Conservation (phyloP, 2,797 vertebrate species). For the Amphiprion clarkii region DNA sequence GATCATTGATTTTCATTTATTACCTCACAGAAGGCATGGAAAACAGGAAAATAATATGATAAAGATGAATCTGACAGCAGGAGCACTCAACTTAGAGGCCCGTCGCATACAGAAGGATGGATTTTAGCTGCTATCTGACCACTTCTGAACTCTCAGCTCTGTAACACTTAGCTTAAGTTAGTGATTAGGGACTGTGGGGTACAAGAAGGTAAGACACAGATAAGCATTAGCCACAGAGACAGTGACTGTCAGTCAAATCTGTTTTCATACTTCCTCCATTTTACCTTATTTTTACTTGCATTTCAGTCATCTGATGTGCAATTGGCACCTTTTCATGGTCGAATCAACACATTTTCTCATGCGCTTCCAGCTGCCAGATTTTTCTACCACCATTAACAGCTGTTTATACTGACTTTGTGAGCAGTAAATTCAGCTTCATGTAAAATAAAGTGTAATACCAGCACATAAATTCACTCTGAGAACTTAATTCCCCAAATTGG, state of each 20-base stretch:
- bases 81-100: not conserved
- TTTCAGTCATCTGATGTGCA: constrained; percentile 2
- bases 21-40: not conserved
- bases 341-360: constrained; percentile 24
- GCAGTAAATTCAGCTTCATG: constrained; percentile 15
- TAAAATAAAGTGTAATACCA: constrained; percentile 24
- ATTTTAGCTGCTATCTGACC: constrained; percentile 34
- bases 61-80: not conserved
- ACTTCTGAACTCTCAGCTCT: constrained; percentile 42
- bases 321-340: constrained; percentile 19
- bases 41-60: not conserved
- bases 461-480: constrained; percentile 25
- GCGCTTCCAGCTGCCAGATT: constrained; percentile 25
- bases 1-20: not conserved
- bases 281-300: not conserved
- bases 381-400: not conserved
- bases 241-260: not conserved
- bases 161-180: constrained; percentile 48
- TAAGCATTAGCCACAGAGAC: constrained; percentile 9
- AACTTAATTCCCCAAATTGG: constrained; percentile 26
- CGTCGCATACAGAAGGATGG: constrained; percentile 9
- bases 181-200: constrained; percentile 42
- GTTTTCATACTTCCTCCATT: no score
- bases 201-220: constrained; percentile 43
- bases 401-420: constrained; percentile 10